Evolutionary conservation across 2,797 vertebrate species (phyloP), one percentile per base, ranked within the genome.

Genomic region (Erpetoichthys calabaricus): DNA sequence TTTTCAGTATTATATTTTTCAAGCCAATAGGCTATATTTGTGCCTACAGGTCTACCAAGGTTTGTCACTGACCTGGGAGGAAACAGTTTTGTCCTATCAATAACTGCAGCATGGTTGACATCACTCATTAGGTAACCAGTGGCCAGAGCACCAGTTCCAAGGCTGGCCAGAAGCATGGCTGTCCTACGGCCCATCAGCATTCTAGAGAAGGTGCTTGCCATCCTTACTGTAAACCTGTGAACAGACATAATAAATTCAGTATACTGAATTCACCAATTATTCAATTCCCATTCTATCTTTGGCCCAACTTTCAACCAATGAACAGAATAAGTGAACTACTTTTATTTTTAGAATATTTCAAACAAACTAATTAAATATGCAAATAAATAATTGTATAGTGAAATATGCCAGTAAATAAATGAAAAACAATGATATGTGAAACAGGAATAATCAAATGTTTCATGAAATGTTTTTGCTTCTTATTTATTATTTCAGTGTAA

Each of bases 201-300:
- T 60, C 85, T 89, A 3, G 81, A 83, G 79, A 93, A 92, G 45
- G 82, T 76, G 70, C 74, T 74, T 49, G 91, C 81, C 91, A 94
- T 94, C 60, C 57, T 81, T 67, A 62, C 41, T 47, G 1, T 59
- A 46, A 47, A 57, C 46, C 25, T 25, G 25, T 25, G 25, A 25
- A 7, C 44, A 56, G 25, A 4, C 6, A 47, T 41, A 4, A 2
- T 8, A 25, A 45, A 41, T 25, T 46, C 2, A 4, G 3, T 45
- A 56, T 7, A 42, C 43, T n/a, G 45, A 43, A 55, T 55, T 44
- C 7, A 44, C 44, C 4, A 4, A 5, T 47, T 8, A 25, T 4
- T 8, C 25, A 51, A 8, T 51, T 51, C 49, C 49, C 49, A 51
- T 10, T 51, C 49, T 51, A 6, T 4, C 4, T 51, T 51, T 10